A percentile compares a stretch with the other conserved stretches of the same genome.
phyloP scores from a whole-genome alignment of 2,113 vertebrate genomes.

The Oryzias javanicus region DNA sequence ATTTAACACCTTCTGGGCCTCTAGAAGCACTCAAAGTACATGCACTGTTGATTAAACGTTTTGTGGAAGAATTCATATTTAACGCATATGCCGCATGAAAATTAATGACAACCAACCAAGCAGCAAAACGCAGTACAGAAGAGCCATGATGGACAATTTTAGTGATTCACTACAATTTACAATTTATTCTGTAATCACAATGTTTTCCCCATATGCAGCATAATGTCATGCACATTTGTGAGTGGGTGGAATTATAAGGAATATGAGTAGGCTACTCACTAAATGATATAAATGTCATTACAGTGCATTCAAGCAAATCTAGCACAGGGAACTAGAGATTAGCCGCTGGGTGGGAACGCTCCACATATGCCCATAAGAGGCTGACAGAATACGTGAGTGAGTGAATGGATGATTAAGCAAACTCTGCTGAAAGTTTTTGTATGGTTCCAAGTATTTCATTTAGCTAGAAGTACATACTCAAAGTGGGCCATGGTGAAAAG shows the following conservation, averaged over 20 bases:
- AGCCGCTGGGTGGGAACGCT: constrained; percentile 64
- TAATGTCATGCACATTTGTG: constrained; percentile 61
- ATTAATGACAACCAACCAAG: constrained; percentile 65
- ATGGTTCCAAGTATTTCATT: constrained; percentile 34
- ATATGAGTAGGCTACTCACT: constrained; percentile 57
- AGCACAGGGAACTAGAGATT: constrained; percentile 67
- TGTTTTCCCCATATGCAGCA: constrained; percentile 54
- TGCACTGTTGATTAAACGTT: constrained; percentile 66
- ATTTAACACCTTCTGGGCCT: constrained; percentile 69
- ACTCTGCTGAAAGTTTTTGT: constrained; percentile 54
- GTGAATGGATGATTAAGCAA: constrained; percentile 62
- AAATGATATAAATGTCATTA: constrained; percentile 76
- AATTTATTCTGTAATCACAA: constrained; percentile 66
- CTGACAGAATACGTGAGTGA: constrained; percentile 49
- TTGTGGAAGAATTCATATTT: constrained; percentile 70
- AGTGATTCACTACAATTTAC: constrained; percentile 61
- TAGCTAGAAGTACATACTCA: constrained; percentile 36
- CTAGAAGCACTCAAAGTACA: constrained; percentile 47
- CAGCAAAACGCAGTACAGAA: constrained; percentile 51
- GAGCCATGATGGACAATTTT: constrained; percentile 54
- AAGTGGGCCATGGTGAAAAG: constrained; percentile 51
- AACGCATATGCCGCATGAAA: constrained; percentile 69
- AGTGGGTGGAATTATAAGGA: constrained; percentile 65
- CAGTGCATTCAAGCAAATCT: constrained; percentile 72
- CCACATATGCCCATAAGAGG: constrained; percentile 62